Evolutionary conservation across 2,888 invertebrate genomes (phyloP).

Genomic region (Scotopteryx bipunctaria): DNA sequence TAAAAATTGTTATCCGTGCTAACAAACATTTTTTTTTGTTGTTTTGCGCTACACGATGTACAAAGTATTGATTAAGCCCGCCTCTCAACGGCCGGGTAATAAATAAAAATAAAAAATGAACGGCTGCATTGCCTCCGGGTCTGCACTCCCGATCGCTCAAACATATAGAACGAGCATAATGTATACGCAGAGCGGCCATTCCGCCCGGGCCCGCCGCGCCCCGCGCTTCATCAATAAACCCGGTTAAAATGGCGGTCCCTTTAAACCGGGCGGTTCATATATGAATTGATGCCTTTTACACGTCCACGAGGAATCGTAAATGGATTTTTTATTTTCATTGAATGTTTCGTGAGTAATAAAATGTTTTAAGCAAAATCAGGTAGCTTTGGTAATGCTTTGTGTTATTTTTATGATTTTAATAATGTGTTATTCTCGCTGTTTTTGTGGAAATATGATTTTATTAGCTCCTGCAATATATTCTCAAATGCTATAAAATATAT

Average conservation of each 20-base stretch:
- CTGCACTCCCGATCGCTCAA: constrained; percentile 59
- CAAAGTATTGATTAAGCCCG: constrained; percentile 68
- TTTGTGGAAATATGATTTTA: constrained; percentile 15
- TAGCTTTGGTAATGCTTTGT: constrained; percentile 9
- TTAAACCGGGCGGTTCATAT: constrained; percentile 41
- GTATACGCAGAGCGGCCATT: constrained; percentile 40
- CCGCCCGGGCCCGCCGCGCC: constrained; percentile 33
- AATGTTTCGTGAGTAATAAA: constrained; percentile 51
- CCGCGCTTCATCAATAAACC: constrained; percentile 26
- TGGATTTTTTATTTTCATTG: constrained; percentile 57
- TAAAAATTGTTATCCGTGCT: constrained; percentile 52
- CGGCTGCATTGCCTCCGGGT: constrained; percentile 60
- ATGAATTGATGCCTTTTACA: constrained; percentile 49
- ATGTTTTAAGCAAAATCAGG: constrained; percentile 40
- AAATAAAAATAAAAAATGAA: constrained; percentile 64
- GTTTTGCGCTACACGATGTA: constrained; percentile 48
- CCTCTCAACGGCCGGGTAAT: constrained; percentile 57
- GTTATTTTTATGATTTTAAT: constrained; percentile 24
- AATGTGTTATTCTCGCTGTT: constrained; percentile 28
- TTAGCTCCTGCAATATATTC: constrained; percentile 5
- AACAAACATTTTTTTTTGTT: constrained; percentile 49
- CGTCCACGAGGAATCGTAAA: constrained; percentile 52
- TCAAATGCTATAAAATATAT: no score
- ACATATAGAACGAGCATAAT: constrained; percentile 46
- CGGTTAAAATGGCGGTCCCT: constrained; percentile 34